Base-by-base conservation (phyloP, 1,140 invertebrate genomes). In the Chymomyza costata region DNA sequence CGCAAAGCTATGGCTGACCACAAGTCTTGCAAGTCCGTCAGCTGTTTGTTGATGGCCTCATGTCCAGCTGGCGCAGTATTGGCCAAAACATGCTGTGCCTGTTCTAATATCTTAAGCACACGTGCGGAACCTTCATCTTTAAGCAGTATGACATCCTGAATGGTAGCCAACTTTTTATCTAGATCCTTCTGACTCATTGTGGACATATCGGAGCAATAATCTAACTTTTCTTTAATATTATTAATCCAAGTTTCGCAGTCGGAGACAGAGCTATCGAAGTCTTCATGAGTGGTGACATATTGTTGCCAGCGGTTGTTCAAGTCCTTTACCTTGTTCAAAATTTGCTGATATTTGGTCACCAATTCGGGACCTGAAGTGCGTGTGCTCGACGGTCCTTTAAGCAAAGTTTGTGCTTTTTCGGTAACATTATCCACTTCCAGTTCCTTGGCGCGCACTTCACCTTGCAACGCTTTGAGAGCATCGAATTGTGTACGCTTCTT, bases 51-150 rank as follows among this genome's bases (percentile, higher is more conserved):
- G 38, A 98, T 95, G 6, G 90, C 88, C 60, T 93, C 91, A 71
- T 98, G 95, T 1, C 96, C 97, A 35, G 89, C 83, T 1, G 95
- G 93, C 2, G 95, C 93, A 0, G 96, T 98, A 70, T 97, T 97
- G 0, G 95, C 94, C 52, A 98, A 85, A n/a, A 98, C 95, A 65
- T 91, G 91, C 86, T 98, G 96, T 0, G 95, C 94, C 62, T 94
- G 86, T 84, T 98, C 96, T 13, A 97, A 91, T 17, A 95, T 90
- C 46, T 90, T 90, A 81, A 98, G 95, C 10, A 93, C 91, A 86
- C 94, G 96, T 0, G 90, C 90, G 69, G 95, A 95, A 2, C 96
- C 95, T 87, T 97, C 95, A 71, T 98, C 96, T 86, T 97, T 96
- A 25, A 92, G 92, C 7, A 96, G 83, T 13, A 97, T 86, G 21